Evolutionary conservation across 2,888 invertebrate species (phyloP), one percentile per base, ranked within the genome.

Genomic region (Sphecodes monilicornis): DNA sequence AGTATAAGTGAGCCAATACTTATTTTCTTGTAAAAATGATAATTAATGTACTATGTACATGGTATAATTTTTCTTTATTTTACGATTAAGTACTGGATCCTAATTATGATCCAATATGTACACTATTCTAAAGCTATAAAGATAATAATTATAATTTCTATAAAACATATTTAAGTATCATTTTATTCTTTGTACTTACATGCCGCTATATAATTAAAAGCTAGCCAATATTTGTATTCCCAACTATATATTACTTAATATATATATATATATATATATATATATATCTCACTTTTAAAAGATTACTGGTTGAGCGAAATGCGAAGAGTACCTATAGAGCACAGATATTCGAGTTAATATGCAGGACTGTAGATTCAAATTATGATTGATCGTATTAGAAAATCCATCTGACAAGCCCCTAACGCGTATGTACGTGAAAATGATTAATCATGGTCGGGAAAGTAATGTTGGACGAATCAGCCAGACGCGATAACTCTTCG

Each of bases 391-490:
- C n/a, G 50, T 11, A 50, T 66, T 64, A 32, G 41, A 64, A 60
- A 79, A 70, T 70, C 39, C 73, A 50, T 39, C 57, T 66, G 66
- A 69, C 69, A 73, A 78, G 75, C 78, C 64, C 85, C 77, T 76
- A 76, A 76, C 85, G 78, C n/a, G 76, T 69, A 41, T 78, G 73
- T 71, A 76, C 68, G 78, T 80, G 84, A 87, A 86, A 88, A 86
- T 90, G 86, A 89, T 90, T 89, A 89, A 91, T 90, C 86, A 86
- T 75, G 82, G 82, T 74, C 86, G 78, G 86, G 85, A 88, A 89
- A 90, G 91, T 89, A 90, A 89, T 82, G 90, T 84, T 76, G 86
- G 87, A 88, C 86, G 89, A 87, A 90, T 90, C 86, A 90, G 90
- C 90, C 74, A 76, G 88, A 86, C 88, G 89, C 89, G 90, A 90